phyloP scores from a whole-genome alignment of 2,797 vertebrate species.

The Falco cherrug region DNA sequence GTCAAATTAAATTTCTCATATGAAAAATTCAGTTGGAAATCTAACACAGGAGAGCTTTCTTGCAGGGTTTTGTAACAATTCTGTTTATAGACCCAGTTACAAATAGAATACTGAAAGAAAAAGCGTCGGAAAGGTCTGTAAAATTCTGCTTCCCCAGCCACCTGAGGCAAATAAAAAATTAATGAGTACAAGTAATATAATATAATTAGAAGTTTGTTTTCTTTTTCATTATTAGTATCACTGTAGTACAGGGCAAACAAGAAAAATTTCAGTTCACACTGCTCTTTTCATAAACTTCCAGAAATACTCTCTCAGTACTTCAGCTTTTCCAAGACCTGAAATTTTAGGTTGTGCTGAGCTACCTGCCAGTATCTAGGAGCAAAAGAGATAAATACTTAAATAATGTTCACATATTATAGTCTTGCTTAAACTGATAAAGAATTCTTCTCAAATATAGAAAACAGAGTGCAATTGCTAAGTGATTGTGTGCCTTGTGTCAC shows the following conservation, averaged over 20 bases:
- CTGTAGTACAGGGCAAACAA: neutral
- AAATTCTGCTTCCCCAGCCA: neutral
- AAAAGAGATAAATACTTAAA: neutral
- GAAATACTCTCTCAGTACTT: neutral
- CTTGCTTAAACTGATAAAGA: neutral
- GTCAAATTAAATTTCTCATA: neutral
- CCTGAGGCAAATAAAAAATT: neutral
- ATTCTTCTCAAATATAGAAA: neutral
- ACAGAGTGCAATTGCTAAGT: neutral
- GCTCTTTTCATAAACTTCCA: neutral
- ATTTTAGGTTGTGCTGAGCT: neutral
- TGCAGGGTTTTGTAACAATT: neutral
- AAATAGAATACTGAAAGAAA: neutral
- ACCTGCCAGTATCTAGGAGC: neutral
- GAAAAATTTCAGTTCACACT: neutral
- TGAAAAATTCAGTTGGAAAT: neutral
- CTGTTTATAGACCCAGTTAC: neutral
- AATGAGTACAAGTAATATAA: neutral
- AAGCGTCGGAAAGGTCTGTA: neutral
- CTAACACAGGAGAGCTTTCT: neutral
- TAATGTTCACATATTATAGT: neutral
- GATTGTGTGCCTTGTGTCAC: neutral
- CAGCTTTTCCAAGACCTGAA: neutral
- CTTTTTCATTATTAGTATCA: neutral
- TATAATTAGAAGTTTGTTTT: neutral